Evolutionary conservation across 2,797 vertebrate species (phyloP), one percentile per base, ranked within the genome.

Genomic region (Chelidonichthys spinosus): DNA sequence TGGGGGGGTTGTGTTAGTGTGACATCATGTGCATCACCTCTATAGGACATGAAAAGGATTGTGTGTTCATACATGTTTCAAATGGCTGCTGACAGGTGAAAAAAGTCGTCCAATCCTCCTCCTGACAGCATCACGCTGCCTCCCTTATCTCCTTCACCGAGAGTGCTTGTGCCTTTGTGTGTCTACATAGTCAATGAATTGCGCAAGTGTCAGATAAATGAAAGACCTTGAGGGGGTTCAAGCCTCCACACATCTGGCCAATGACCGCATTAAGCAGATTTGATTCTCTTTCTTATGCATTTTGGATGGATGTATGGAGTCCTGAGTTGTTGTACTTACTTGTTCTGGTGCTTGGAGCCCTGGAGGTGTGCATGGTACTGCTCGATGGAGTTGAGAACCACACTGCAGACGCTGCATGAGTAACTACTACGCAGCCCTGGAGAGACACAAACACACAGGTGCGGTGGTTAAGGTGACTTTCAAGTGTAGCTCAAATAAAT

Each of bases 311-410:
- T 43, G 39, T n/a, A 58, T 58, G 55, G 17, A 33, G 63, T 40
- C 36, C 17, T 65, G 7, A 5, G 47, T 64, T 54, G 17, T 50
- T 58, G 33, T 64, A 90, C 91, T 90, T 74, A 96, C 95, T 96
- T 96, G 93, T 95, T 96, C 92, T 96, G 95, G 90, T 96, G 95
- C 88, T 96, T 95, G 87, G 94, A 96, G 79, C 95, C 95, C 92
- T 96, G 95, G 86, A 96, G 94, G 83, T 96, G 95, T 85, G 95
- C 95, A 18, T 96, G 93, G 89, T 95, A 96, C 93, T 96, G 95
- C 85, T 96, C 95, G 14, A 96, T 96, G 73, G 95, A 96, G 91
- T 96, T 96, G 74, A 96, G 94, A 58, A 95, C 92, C 88, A 96
- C 94, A 43, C 93, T 95, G 86, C 95, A 96, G 78, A 95, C 90